Evolutionary conservation across 2,113 vertebrate species (phyloP).

Genomic region (Nansenia antarctica): DNA sequence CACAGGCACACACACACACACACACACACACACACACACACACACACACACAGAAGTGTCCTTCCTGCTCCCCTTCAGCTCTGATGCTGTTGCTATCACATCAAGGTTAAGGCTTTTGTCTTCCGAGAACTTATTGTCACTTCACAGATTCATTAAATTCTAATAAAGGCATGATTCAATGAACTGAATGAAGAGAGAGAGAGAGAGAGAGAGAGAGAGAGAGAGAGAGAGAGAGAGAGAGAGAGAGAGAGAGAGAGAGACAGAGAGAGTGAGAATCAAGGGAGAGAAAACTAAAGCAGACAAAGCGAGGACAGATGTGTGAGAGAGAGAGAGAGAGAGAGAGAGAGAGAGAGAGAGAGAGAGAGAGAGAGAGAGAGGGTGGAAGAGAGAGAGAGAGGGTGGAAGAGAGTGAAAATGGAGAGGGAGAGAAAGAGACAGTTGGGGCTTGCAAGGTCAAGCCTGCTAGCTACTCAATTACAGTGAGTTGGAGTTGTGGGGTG

Average conservation of each 20-base stretch:
- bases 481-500: not conserved
- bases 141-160: not conserved
- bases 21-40: slow-evolving; percentile 1
- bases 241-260: slow-evolving; percentile 2
- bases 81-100: not conserved
- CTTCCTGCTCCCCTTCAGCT: not conserved
- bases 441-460: not conserved
- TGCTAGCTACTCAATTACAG: not conserved
- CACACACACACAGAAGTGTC: not conserved
- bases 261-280: not conserved
- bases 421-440: not conserved
- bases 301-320: not conserved
- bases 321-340: not conserved
- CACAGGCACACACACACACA: not conserved
- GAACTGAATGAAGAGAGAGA: not conserved
- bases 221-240: not conserved
- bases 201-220: not conserved
- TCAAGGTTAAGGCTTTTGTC: slow-evolving; percentile 5
- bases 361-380: slow-evolving; percentile 1
- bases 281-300: not conserved
- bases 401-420: not conserved
- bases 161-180: slow-evolving; percentile 10
- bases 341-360: not conserved
- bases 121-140: slow-evolving; percentile 30
- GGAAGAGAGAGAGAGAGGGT: not conserved